These are phyloP conservation scores for Papilio elwesi DNA, from an alignment of 2,888 invertebrate genomes.

Conservation along the genomic window DNA sequence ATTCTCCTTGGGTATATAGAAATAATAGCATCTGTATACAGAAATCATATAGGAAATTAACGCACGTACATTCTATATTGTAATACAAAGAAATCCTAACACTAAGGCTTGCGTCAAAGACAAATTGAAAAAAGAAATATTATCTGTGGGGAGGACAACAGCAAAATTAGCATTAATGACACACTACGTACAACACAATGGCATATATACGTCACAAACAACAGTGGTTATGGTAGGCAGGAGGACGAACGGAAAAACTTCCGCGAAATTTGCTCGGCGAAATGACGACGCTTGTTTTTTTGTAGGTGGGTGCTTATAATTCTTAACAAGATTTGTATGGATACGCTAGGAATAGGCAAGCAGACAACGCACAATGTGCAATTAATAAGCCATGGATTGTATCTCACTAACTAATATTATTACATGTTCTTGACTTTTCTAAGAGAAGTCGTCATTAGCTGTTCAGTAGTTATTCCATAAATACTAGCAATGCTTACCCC, in stretches of 20 bases:
- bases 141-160: slow-evolving; percentile 18
- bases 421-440: too few relatives aligned
- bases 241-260: slow-evolving; percentile 76
- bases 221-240: slow-evolving; percentile 63
- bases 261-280: slow-evolving; percentile 82
- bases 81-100: neutral
- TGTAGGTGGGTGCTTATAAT: slow-evolving; percentile 78
- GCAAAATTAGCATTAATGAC: slow-evolving; percentile 51
- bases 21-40: too few relatives aligned
- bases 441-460: too few relatives aligned
- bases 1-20: too few relatives aligned
- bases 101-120: slow-evolving; percentile 11
- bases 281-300: slow-evolving; percentile 83
- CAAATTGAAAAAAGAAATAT: slow-evolving; percentile 31
- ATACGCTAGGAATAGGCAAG: slow-evolving; percentile 49
- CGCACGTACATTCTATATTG: neutral
- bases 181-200: slow-evolving; percentile 57
- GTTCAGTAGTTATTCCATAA: too few relatives aligned
- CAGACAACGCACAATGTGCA: neutral
- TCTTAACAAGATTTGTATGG: slow-evolving; percentile 56
- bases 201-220: slow-evolving; percentile 60
- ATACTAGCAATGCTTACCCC: too few relatives aligned
- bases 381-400: too few relatives aligned
- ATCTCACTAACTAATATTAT: too few relatives aligned
- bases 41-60: neutral